Evolutionary conservation across 2,797 vertebrate species (phyloP).

Genomic region (Orientallactaga sibirica): DNA sequence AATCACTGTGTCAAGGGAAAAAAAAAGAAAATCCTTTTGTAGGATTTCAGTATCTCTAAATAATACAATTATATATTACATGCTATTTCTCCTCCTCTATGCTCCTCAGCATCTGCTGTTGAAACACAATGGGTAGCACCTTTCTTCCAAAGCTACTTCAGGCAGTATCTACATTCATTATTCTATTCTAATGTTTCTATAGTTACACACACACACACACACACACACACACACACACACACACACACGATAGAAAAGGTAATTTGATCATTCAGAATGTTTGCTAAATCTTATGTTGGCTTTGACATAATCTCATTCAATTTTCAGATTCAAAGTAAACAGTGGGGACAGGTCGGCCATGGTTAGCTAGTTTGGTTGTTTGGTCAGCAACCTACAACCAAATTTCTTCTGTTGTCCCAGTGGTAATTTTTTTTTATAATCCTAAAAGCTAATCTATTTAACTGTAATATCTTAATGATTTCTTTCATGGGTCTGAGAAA

Average conservation of each 20-base stretch:
- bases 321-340: not conserved
- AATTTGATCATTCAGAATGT: slow-evolving; percentile 7
- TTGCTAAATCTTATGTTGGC: not conserved
- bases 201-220: not conserved
- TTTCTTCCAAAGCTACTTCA: slow-evolving; percentile 31
- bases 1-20: slow-evolving; percentile 64
- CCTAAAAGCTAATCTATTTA: slow-evolving; percentile 5
- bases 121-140: slow-evolving; percentile 42
- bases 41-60: slow-evolving; percentile 79
- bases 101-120: not conserved
- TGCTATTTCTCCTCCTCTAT: not conserved
- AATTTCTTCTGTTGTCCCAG: not conserved
- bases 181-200: slow-evolving; percentile 23
- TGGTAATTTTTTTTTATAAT: slow-evolving; percentile 39
- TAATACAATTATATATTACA: slow-evolving; percentile 60
- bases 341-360: not conserved
- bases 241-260: not conserved
- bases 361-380: not conserved
- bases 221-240: no score
- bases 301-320: not conserved
- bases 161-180: not conserved
- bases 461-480: slow-evolving; percentile 18
- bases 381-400: not conserved
- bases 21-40: slow-evolving; percentile 73
- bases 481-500: slow-evolving; percentile 22